Base-by-base conservation (phyloP, 2,888 invertebrate genomes). In the Litoditis marina region DNA sequence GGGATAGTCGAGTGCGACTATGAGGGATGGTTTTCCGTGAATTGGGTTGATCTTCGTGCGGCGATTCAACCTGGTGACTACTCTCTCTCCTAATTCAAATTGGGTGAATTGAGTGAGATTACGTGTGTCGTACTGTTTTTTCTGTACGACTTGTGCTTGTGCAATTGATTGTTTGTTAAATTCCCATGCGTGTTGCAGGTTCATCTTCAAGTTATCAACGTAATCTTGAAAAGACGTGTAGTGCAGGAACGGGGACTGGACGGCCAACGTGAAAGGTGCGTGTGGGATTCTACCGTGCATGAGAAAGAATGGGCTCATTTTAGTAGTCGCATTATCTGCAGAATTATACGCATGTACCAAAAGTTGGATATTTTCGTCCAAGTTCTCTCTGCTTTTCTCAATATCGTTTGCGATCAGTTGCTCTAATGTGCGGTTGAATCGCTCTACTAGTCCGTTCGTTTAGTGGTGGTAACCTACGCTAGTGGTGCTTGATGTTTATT, bases 401-500 rank as follows among this genome's bases (percentile, higher is more conserved):
- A n/a, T 4, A 13, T 13, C 5, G 16, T 19, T 7, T 5, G 27
- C 22, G 13, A 49, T 49, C 19, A 32, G 6, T 52, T 16, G 3
- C 6, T 47, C 54, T 1, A 61, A 30, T 1, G 55, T 60, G 13
- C 46, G 52, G 32, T 60, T 60, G 27, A 44, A 52, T 32, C 53
- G 2, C 32, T 60, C 60, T 7, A 30, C 53, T 31, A 39, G 36
- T 16, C 60, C 60, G 46, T 60, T 60, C 1, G 60, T 31, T 28
- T 60, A 44, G 53, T 60, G 60, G 19, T 60, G 60, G 25, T 60
- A 60, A 6, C 22, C 16, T 1, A 34, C 53, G 16, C 42, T 42
- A 13, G 27, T 32, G 19, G 46, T 60, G 60, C 4, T 32, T n/a
- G 34, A 52, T 52, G 11, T 53, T 53, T 5, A 54, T 11, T 27